Conservation (phyloP, 2,113 vertebrate species). For the Suncus etruscus region DNA sequence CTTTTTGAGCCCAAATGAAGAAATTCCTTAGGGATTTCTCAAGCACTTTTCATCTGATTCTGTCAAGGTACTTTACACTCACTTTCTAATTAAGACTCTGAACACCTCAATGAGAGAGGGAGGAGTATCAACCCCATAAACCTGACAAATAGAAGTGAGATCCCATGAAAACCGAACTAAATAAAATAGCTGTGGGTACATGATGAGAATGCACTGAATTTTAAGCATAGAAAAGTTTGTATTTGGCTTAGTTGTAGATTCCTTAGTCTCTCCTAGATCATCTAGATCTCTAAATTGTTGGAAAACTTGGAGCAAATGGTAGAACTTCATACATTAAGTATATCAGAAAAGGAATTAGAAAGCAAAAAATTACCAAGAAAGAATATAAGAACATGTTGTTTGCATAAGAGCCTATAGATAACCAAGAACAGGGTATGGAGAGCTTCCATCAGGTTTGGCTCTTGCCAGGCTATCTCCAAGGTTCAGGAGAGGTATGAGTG, state of each 20-base stretch:
- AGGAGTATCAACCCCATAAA: slow-evolving; percentile 63
- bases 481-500: background rate
- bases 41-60: slow-evolving; percentile 70
- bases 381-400: background rate
- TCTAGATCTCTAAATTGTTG: background rate
- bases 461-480: background rate
- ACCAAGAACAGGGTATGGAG: background rate
- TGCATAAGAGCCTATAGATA: background rate
- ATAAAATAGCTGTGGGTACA: slow-evolving; percentile 59
- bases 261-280: background rate
- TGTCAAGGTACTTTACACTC: slow-evolving; percentile 76
- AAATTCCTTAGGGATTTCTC: slow-evolving; percentile 66
- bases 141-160: slow-evolving; percentile 68
- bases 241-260: background rate
- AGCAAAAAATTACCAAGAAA: background rate
- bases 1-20: slow-evolving; percentile 63
- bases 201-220: slow-evolving; percentile 21
- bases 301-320: background rate
- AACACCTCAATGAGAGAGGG: slow-evolving; percentile 66
- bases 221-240: slow-evolving; percentile 41
- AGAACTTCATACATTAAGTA: slow-evolving; percentile 21
- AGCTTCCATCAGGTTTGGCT: background rate
- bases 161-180: slow-evolving; percentile 64
- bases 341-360: background rate
- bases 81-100: slow-evolving; percentile 79